Evolutionary conservation across 2,797 vertebrate species (phyloP).

Genomic region (Distichodus sexfasciatus): DNA sequence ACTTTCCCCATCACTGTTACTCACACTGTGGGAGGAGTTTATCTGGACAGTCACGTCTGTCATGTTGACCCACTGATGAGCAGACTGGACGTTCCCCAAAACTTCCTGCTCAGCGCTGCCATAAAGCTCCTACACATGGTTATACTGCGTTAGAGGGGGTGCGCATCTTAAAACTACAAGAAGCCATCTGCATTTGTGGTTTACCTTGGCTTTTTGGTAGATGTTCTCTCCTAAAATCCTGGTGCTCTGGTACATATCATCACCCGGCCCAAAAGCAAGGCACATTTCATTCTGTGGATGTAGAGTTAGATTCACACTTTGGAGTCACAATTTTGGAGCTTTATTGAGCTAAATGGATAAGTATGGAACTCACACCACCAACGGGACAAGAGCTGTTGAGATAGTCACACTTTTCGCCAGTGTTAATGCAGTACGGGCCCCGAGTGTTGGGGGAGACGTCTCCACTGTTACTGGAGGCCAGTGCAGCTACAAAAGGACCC

Average conservation of each 20-base stretch:
- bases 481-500: conserved; percentile 90
- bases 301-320: too few relatives aligned
- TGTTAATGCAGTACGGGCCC: conserved; percentile 84
- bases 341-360: too few relatives aligned
- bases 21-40: conserved; percentile 83
- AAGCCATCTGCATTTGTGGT: background rate
- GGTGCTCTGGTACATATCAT: conserved; percentile 87
- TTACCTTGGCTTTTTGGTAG: conserved; percentile 84
- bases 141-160: background rate
- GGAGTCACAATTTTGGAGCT: conserved; percentile 10
- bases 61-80: conserved; percentile 96
- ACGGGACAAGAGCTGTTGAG: conserved; percentile 82
- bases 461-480: conserved; percentile 89
- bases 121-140: conserved; percentile 79
- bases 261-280: conserved; percentile 79
- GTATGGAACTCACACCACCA: conserved; percentile 86
- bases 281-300: conserved; percentile 79
- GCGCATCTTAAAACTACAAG: background rate
- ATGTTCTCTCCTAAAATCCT: conserved; percentile 82
- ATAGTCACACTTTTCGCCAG: conserved; percentile 85
- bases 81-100: conserved; percentile 69
- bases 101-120: conserved; percentile 73
- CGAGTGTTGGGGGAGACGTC: conserved; percentile 86
- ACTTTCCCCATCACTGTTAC: too few relatives aligned
- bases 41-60: conserved; percentile 77